phyloP scores from a whole-genome alignment of 1,140 invertebrate genomes.

The Adoxophyes honmai region DNA sequence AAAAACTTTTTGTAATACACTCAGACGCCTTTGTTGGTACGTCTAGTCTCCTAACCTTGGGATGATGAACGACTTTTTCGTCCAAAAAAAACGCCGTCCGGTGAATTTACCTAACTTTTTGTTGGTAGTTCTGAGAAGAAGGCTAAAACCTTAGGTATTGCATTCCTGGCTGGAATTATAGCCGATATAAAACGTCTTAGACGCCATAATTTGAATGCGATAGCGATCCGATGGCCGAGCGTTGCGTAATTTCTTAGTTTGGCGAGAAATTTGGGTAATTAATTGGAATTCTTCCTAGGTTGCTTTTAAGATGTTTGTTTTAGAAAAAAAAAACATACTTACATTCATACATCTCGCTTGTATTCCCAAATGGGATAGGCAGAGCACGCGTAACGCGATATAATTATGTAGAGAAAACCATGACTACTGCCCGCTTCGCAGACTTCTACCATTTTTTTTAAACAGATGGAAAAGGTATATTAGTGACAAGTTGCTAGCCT shows the following conservation, averaged over 20 bases:
- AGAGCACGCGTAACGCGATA: no score
- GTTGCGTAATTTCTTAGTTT: neutral
- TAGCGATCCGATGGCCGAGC: slow-evolving; percentile 1
- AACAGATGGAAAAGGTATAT: no score
- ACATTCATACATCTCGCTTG: no score
- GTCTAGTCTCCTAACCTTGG: slow-evolving; percentile 13
- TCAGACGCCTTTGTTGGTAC: slow-evolving; percentile 14
- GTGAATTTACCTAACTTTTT: slow-evolving; percentile 19
- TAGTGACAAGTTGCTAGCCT: no score
- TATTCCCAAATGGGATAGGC: no score
- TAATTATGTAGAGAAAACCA: no score
- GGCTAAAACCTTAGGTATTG: slow-evolving; percentile 15
- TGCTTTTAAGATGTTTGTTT: neutral
- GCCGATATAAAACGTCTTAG: slow-evolving; percentile 1
- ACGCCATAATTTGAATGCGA: slow-evolving; percentile 16
- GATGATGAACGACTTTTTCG: slow-evolving; percentile 16
- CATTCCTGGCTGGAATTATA: slow-evolving; percentile 14
- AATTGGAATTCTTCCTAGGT: slow-evolving; percentile 1
- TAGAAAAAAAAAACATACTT: neutral
- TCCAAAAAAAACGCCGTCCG: slow-evolving; percentile 15
- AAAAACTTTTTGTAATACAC: slow-evolving; percentile 8
- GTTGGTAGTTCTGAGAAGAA: slow-evolving; percentile 3
- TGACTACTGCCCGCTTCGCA: no score
- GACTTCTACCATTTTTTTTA: neutral
- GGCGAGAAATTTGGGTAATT: neutral